Base-by-base conservation (phyloP, 2,888 invertebrate genomes). In the Lepidochrysops patricia region DNA sequence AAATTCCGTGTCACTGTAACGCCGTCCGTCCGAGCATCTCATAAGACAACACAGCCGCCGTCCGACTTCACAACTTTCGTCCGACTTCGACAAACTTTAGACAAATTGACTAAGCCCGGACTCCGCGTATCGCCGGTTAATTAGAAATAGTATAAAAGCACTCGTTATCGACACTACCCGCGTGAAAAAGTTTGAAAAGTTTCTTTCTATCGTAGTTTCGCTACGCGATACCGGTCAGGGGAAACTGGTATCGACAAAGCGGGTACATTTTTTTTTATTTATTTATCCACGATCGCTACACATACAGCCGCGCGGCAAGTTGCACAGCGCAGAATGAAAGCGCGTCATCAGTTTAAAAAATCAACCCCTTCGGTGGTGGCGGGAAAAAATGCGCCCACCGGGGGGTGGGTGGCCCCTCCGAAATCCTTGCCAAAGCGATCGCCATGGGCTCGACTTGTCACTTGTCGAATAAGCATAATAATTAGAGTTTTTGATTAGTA, bases 311-410 rank as follows among this genome's bases (percentile, higher is more conserved):
- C 84, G 84, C 89, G 82, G 80, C 79, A 79, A 89, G 84, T 88
- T 88, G 89, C 89, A 87, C 84, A 80, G 82, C 84, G 86, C 86
- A 84, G 88, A 90, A 90, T 90, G 90, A 86, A 89, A 88, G 89
- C 89, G 89, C 90, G 89, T 90, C 90, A 90, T 90, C 90, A 89
- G 89, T 89, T 90, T 90, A 89, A 90, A 90, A 90, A 90, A 90
- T 89, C 89, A 90, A 90, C 89, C 88, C 89, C 88, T 86, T 89
- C 72, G 75, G 77, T 81, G 87, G 84, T 80, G 84, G 84, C 76
- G 77, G 82, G 80, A 85, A 89, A 88, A 88, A 87, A 82, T 78
- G 81, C 79, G 80, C 81, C 80, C 69, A 64, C 56, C 70, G 80
- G 82, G 77, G 67, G 81, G 82, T 76, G 86, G 85, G 83, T 74